Base-by-base conservation (phyloP, 30 jellyfish, hydroid and myxozoan genomes). In the Hydractinia symbiolongicarpus region DNA sequence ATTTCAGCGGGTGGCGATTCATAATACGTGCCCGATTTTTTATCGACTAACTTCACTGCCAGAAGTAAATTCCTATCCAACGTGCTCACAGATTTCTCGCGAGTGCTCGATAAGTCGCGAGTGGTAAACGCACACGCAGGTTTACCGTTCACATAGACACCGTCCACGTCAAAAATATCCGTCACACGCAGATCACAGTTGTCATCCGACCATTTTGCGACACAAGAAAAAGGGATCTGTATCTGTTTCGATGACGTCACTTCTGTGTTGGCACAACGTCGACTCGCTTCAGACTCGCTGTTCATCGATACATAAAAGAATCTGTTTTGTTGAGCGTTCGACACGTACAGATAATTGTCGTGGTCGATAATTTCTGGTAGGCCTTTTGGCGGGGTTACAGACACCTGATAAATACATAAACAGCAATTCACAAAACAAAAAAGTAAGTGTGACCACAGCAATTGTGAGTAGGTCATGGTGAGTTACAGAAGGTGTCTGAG, bases 71-170 rank as follows among this genome's bases (percentile, higher is more conserved):
- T 53, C 54, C 87, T 62, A n/a, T 79, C 87, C 20, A 44, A 50
- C 5, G 50, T 50, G 50, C 87, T 57, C 7, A 79, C 53, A 40
- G 44, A 57, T 49, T 67, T 79, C 69, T 53, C 50, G 21, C 20
- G 83, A n/a, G 66, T 72, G 55, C 53, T 55, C 50, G 50, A 19
- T 30, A 79, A 66, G 51, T 5, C 49, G 20, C 50, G 57, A 17
- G 87, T 49, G n/a, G 61, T 50, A 66, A 79, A 79, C 69, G 53
- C 50, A 52, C 87, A 79, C 30, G 13, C 83, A 20, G 87, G 83
- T 50, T 20, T 16, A 5, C 68, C 51, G 9, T 67, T 67, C 53
- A 21, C 73, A 52, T 79, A 79, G 51, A 67, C 5, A 14, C 70
- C 66, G 20, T 62, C 53, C 11, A 79, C 44, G 19, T 9, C 49